Evolutionary conservation across 2,113 vertebrate species (phyloP).

Genomic region (Platichthys stellatus): DNA sequence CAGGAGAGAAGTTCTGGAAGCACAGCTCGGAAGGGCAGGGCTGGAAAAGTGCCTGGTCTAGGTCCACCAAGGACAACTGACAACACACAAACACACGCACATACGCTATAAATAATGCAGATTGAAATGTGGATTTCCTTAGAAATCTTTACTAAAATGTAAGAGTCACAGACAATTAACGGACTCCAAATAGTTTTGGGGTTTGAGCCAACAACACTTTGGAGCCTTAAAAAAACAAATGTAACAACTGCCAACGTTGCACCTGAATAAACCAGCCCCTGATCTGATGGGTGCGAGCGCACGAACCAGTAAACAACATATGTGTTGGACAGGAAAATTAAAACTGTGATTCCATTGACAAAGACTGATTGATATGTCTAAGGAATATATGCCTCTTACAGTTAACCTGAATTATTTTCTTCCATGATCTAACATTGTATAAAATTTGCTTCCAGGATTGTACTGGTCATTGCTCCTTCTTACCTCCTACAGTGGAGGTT

Average conservation of each 20-base stretch:
- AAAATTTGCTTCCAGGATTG: not conserved
- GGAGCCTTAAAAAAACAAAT: no score
- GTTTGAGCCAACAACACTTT: not conserved
- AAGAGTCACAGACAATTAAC: not conserved
- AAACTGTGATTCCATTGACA: no score
- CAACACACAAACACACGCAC: slow-evolving; percentile 22
- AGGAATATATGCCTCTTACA: no score
- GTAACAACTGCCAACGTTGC: not conserved
- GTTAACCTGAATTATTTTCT: no score
- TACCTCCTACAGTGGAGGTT: slow-evolving; percentile 4
- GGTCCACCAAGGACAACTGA: slow-evolving; percentile 80
- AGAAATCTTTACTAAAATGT: not conserved
- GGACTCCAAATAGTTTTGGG: not conserved
- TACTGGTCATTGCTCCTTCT: slow-evolving; percentile 11
- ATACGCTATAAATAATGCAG: not conserved
- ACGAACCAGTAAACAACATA: no score
- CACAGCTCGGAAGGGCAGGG: slow-evolving; percentile 88
- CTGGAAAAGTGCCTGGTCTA: slow-evolving; percentile 85
- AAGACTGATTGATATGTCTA: no score
- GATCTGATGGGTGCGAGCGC: no score
- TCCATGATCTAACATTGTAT: no score
- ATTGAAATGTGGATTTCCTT: not conserved
- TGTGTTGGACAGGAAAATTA: no score
- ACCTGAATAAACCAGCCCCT: not conserved
- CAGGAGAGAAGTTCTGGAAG: slow-evolving; percentile 86